phyloP scores from a whole-genome alignment of 2,113 vertebrate species.

The Ginglymostoma cirratum region DNA sequence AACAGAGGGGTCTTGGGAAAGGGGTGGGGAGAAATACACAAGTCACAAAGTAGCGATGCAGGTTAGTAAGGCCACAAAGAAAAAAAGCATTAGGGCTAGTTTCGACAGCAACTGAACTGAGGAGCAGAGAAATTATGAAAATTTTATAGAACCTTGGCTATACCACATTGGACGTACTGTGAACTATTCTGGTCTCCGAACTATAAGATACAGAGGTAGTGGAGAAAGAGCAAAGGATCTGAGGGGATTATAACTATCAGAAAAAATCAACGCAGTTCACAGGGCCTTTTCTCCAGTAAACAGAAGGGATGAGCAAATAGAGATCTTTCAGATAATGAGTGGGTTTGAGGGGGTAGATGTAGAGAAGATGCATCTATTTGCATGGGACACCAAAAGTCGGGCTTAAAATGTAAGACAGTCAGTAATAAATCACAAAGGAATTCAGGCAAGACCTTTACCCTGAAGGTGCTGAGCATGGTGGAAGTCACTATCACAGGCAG shows the following conservation, averaged over 20 bases:
- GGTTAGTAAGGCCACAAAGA: constrained; percentile 10
- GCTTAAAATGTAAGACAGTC: neutral
- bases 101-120: neutral
- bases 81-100: neutral
- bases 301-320: neutral
- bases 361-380: neutral
- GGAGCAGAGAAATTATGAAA: neutral
- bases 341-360: neutral
- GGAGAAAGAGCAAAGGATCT: neutral
- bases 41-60: neutral
- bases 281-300: neutral
- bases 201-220: neutral
- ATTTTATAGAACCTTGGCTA: neutral
- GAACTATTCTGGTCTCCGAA: neutral
- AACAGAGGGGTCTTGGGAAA: neutral
- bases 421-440: neutral
- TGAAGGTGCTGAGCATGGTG: neutral
- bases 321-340: neutral
- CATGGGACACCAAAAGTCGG: neutral
- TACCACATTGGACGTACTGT: neutral
- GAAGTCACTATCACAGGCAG: neutral
- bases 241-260: neutral
- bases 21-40: neutral
- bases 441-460: neutral
- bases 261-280: neutral